These are phyloP conservation scores for Hylaeus anthracinus DNA, from an alignment of 1,140 invertebrate species.

Conservation along the genomic window DNA sequence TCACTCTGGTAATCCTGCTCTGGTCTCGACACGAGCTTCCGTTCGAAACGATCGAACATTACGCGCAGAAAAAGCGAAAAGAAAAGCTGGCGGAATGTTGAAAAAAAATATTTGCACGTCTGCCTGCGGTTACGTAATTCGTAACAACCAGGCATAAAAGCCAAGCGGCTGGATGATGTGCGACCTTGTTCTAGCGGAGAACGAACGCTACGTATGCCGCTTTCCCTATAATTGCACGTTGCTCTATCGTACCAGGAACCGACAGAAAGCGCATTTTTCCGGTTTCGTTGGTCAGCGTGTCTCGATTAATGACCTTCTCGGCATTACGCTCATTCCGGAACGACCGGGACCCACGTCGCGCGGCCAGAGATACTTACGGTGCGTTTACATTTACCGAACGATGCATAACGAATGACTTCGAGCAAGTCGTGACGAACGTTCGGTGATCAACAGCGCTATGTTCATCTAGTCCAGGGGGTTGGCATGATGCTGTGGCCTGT, in stretches of 20 bases:
- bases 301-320: conserved; percentile 34
- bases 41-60: background rate
- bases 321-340: background rate
- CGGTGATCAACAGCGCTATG: too few species aligned
- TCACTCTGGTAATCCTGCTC: too few species aligned
- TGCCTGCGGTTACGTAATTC: conserved; percentile 14
- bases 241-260: conserved; percentile 34
- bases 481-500: too few species aligned
- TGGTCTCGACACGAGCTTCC: too few species aligned
- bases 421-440: too few species aligned
- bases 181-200: conserved; percentile 20
- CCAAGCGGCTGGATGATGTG: background rate
- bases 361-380: background rate
- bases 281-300: conserved; percentile 9
- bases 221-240: conserved; percentile 39
- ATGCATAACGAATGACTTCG: too few species aligned
- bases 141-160: background rate
- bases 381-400: too few species aligned
- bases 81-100: background rate
- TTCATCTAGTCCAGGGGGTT: too few species aligned
- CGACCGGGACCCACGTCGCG: background rate
- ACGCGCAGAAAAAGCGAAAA: background rate
- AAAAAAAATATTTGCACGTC: conserved; percentile 2
- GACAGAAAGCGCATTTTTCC: conserved; percentile 23
- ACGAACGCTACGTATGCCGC: conserved; percentile 6